Evolutionary conservation across 2,888 invertebrate species (phyloP).

Genomic region (Frankliniella intonsa): DNA sequence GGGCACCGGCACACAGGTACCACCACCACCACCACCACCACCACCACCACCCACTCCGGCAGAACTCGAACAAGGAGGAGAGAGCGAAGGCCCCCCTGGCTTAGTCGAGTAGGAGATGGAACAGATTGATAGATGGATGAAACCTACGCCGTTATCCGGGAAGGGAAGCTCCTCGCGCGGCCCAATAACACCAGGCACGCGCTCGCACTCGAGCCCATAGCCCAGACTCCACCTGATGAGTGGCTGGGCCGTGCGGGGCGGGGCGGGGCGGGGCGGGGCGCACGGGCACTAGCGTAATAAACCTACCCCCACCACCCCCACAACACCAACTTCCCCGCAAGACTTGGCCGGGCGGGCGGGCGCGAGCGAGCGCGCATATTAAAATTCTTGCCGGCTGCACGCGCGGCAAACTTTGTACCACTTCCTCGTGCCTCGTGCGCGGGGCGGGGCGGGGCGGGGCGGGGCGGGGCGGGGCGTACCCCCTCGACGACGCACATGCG

Average conservation of each 20-base stretch:
- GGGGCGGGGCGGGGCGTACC: no score
- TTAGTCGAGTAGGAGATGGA: background rate
- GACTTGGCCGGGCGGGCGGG: background rate
- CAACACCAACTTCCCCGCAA: no score
- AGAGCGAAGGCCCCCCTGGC: background rate
- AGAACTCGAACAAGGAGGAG: background rate
- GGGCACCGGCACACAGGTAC: no score
- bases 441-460: background rate
- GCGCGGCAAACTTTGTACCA: background rate
- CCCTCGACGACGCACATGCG: no score
- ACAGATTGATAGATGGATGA: background rate
- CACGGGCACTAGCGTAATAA: no score
- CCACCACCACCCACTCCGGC: no score
- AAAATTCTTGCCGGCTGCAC: constrained; percentile 12
- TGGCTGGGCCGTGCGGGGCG: background rate
- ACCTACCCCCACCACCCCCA: no score
- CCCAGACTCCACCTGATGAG: background rate
- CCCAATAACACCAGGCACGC: background rate
- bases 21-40: no score
- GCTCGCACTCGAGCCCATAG: background rate
- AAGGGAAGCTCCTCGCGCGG: no score
- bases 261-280: no score
- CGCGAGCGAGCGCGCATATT: background rate
- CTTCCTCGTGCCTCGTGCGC: background rate
- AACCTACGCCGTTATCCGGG: no score